Evolutionary conservation across 2,113 vertebrate genomes (phyloP), one percentile per base, ranked within the genome.

Genomic region (Lathamus discolor): DNA sequence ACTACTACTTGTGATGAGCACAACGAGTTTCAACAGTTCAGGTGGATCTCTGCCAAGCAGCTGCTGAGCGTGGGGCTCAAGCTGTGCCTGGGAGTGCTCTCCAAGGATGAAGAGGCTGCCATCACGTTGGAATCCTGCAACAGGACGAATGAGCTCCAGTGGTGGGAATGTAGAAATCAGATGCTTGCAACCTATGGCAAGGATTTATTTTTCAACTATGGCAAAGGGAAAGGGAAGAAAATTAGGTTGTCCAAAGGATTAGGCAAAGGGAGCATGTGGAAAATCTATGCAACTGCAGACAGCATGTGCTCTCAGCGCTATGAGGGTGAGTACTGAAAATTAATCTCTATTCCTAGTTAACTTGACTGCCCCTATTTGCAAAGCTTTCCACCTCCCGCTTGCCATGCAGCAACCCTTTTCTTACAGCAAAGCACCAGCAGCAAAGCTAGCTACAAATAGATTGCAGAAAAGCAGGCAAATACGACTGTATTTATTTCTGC

Each of bases 111-210:
- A 1, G 98, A 98, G 98, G 98, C 98, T 43, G 89, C 98, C 10
- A 43, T 99, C 79, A 86, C 96, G 0, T 88, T 99, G 35, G 98
- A 97, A 43, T 81, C 98, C 46, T 99, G 99, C 23, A 98, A 99
- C 54, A 97, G 97, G 12, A 98, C 83, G 1, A 99, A 91, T 8
- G 75, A 96, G 7, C 94, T 99, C 28, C 99, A 99, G 90, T 98
- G 98, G 43, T 99, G 99, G 99, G 98, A 99, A 66, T 99, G 99
- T 84, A 98, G 97, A 95, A 99, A 99, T 10, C 98, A 98, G 5
- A 99, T 98, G 0, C 98, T 99, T 61, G 98, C 98, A 27, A 97
- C 99, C 23, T 94, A 97, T 7, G 97, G 97, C 83, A 96, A 98
- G 79, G 97, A 98, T 25, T 96, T 99, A 23, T 98, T 98, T 96